phyloP scores from a whole-genome alignment of 2,797 vertebrate species.

The Thripadectes ignobilis region DNA sequence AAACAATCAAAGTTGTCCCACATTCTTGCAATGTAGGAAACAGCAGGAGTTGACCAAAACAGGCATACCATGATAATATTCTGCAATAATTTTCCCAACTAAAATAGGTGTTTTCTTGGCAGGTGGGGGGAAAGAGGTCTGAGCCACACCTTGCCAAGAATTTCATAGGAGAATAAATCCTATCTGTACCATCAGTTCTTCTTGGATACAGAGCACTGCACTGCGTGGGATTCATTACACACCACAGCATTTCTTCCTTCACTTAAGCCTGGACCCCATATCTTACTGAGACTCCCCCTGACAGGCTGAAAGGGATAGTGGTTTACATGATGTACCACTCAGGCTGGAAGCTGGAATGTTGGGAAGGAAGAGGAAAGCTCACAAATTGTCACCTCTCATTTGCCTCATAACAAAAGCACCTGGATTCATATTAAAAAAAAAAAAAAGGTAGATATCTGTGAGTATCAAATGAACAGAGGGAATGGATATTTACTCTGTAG shows the following conservation, averaged over 20 bases:
- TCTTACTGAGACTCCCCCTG: neutral
- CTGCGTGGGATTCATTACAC: neutral
- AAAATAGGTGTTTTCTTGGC: neutral
- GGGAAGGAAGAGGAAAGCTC: neutral
- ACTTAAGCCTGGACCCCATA: neutral
- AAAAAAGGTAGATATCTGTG: neutral
- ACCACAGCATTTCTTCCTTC: neutral
- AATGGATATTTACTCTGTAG: neutral
- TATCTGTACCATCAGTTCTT: neutral
- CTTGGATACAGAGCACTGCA: neutral
- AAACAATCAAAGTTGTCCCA: neutral
- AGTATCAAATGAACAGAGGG: neutral
- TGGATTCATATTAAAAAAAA: neutral
- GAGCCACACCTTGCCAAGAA: neutral
- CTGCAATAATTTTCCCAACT: neutral
- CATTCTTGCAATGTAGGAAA: neutral
- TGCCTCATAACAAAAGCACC: neutral
- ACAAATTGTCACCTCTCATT: neutral
- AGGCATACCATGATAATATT: neutral
- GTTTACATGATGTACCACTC: rapidly evolving
- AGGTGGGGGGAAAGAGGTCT: neutral
- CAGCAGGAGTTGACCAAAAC: neutral
- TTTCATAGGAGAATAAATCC: neutral
- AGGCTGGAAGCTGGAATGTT: neutral
- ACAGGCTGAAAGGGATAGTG: neutral